Percentiles rank a stretch among this genome's conserved stretches.
These are phyloP conservation scores for Hydrochoerus hydrochaeris DNA, from an alignment of 2,113 vertebrate species.

Conservation along the genomic window DNA sequence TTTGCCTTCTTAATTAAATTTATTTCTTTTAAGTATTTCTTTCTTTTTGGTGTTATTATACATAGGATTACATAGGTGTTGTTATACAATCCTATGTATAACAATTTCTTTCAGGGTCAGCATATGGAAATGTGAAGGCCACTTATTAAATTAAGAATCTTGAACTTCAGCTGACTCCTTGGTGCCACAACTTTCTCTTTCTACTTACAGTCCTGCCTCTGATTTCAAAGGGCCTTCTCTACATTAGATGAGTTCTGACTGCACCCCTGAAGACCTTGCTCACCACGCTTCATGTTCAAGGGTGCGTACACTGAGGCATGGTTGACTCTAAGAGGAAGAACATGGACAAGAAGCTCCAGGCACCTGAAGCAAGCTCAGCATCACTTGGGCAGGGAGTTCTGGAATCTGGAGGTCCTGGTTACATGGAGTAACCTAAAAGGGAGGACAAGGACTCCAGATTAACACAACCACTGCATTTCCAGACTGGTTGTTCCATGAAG, in stretches of 20 bases:
- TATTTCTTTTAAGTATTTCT: not conserved
- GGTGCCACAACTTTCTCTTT: not conserved
- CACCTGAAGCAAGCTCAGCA: not conserved
- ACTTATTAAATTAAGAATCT: not conserved
- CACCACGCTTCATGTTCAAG: not conserved
- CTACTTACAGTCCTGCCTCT: too few relatives aligned
- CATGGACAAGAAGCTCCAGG: not conserved
- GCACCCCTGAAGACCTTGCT: accelerated
- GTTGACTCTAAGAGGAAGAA: not conserved
- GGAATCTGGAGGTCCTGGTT: not conserved
- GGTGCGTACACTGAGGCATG: not conserved
- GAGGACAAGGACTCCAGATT: not conserved
- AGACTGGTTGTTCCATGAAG: not conserved
- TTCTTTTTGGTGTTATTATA: not conserved
- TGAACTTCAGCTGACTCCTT: not conserved
- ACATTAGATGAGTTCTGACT: not conserved
- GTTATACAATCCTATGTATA: too few relatives aligned
- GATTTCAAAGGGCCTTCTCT: not conserved
- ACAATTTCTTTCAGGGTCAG: not conserved
- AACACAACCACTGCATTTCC: not conserved
- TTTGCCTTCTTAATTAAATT: not conserved
- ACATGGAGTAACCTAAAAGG: not conserved
- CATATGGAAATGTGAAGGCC: not conserved
- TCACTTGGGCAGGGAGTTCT: not conserved
- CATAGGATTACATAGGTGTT: too few relatives aligned